Evolutionary conservation across 2,888 invertebrate species (phyloP).

Genomic region (Dynastes grantii): DNA sequence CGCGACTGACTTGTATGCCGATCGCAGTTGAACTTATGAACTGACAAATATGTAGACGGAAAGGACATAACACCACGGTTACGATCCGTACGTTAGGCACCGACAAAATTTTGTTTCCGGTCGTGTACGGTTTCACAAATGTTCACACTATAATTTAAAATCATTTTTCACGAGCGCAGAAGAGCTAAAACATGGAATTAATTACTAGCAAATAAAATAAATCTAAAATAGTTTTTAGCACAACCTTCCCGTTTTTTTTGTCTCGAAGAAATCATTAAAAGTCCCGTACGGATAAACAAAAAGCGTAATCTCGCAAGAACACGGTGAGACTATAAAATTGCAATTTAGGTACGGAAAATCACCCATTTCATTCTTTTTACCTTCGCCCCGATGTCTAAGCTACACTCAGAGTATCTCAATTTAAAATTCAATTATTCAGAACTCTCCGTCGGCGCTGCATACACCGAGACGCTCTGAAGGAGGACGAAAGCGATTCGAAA

Average conservation of each 20-base stretch:
- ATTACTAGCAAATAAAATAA: too few species aligned
- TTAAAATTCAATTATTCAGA: slow-evolving; percentile 48
- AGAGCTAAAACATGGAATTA: too few species aligned
- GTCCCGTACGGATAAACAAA: slow-evolving; percentile 16
- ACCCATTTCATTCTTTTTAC: slow-evolving; percentile 35
- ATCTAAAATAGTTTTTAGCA: neutral
- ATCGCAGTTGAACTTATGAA: too few species aligned
- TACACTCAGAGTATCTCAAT: slow-evolving; percentile 40
- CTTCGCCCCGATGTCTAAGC: slow-evolving; percentile 30
- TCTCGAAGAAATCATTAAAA: slow-evolving; percentile 18
- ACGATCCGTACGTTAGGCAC: too few species aligned
- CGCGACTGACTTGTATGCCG: too few species aligned
- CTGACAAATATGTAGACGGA: too few species aligned
- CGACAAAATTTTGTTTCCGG: too few species aligned
- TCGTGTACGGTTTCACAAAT: too few species aligned
- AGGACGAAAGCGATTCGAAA: slow-evolving; percentile 32
- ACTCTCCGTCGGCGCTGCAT: slow-evolving; percentile 22
- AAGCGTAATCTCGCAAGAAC: slow-evolving; percentile 32
- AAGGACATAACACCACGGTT: too few species aligned
- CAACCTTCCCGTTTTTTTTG: neutral
- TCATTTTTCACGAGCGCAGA: neutral
- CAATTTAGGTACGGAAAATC: slow-evolving; percentile 42
- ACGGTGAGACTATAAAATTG: slow-evolving; percentile 37
- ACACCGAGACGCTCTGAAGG: slow-evolving; percentile 3
- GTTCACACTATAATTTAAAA: too few species aligned